phyloP scores from a whole-genome alignment of 2,797 vertebrate species.

The Buceros bicornis region DNA sequence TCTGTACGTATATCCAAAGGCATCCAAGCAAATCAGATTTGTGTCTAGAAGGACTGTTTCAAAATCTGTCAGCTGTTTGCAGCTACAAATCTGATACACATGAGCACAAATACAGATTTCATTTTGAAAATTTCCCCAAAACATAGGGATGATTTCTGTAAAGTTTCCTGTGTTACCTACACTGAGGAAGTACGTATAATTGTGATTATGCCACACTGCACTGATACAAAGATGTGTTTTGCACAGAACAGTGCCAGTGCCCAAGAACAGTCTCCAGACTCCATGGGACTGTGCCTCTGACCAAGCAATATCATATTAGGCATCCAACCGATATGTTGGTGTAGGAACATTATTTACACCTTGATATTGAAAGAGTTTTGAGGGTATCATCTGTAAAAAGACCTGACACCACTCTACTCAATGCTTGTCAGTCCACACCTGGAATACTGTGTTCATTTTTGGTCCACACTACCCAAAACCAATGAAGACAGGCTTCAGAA shows the following conservation, averaged over 20 bases:
- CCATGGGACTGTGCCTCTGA: background rate
- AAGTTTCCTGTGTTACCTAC: background rate
- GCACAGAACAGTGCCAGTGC: background rate
- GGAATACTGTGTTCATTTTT: background rate
- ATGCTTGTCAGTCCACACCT: background rate
- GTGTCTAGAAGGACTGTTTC: background rate
- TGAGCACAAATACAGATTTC: background rate
- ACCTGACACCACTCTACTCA: background rate
- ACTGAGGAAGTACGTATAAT: background rate
- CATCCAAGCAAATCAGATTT: background rate
- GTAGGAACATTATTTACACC: background rate
- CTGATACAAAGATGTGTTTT: background rate
- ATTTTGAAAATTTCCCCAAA: background rate
- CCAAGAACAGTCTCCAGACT: accelerated
- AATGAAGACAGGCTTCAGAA: too few species aligned
- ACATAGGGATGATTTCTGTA: background rate
- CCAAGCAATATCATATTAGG: background rate
- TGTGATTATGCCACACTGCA: too few species aligned
- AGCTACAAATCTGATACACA: background rate
- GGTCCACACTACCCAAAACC: background rate
- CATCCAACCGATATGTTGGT: background rate
- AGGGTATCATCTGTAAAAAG: too few species aligned
- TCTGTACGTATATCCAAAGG: background rate
- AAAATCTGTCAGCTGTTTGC: background rate
- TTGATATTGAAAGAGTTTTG: background rate